Conservation (phyloP, 2,888 invertebrate species). For the Pseudococcus viburni region DNA sequence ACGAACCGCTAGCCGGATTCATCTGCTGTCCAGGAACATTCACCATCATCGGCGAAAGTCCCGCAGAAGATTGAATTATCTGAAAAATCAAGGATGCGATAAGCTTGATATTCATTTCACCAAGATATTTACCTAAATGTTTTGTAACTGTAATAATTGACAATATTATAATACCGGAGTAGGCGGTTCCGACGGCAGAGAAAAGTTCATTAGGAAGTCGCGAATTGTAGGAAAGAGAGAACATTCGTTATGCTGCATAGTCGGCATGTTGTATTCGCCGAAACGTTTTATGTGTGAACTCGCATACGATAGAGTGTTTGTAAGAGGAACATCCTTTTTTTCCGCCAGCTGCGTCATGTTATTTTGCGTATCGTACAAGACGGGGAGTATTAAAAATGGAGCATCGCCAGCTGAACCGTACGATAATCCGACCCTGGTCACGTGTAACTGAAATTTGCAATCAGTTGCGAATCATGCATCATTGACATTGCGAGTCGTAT, state of each 20-base stretch:
- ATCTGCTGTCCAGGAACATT: slow-evolving; percentile 57
- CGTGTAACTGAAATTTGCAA: slow-evolving; percentile 77
- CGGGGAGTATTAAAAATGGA: slow-evolving; percentile 85
- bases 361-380: slow-evolving; percentile 89
- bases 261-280: slow-evolving; percentile 79
- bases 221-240: slow-evolving; percentile 92
- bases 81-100: background rate
- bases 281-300: slow-evolving; percentile 80
- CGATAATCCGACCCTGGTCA: slow-evolving; percentile 78
- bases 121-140: no score
- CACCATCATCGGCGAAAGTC: slow-evolving; percentile 59
- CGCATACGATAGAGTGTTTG: slow-evolving; percentile 77
- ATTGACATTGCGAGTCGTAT: background rate
- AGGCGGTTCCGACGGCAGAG: slow-evolving; percentile 82
- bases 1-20: slow-evolving; percentile 35
- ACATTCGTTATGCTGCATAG: slow-evolving; percentile 80
- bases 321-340: slow-evolving; percentile 79
- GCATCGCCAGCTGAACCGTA: slow-evolving; percentile 77
- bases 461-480: background rate
- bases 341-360: slow-evolving; percentile 91
- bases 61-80: slow-evolving; percentile 59
- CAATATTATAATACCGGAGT: slow-evolving; percentile 58
- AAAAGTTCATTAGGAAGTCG: slow-evolving; percentile 88
- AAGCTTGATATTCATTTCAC: no score
- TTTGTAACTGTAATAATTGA: no score